Base-by-base conservation (phyloP, 2,888 invertebrate genomes). In the Eledona agricola region DNA sequence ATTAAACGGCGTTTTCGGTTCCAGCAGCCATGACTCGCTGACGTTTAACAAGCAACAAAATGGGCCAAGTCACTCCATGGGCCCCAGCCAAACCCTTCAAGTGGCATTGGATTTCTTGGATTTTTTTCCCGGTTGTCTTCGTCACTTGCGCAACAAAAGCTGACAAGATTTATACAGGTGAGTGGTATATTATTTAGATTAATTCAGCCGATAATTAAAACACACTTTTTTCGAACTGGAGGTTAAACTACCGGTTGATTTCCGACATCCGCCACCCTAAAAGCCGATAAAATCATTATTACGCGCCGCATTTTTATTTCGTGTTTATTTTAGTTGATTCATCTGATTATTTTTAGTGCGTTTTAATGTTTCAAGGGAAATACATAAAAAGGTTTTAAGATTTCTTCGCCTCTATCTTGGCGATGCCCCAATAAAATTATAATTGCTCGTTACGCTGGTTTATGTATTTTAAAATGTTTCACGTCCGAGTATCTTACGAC, bases 391-490 rank as follows among this genome's bases (percentile, higher is more conserved):
- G 12, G 25, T 26, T 38, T 25, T 43, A 25, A 20, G 28, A 34
- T 34, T 42, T 23, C 22, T 31, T 23, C 31, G 37, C 37, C 15
- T n/a, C 20, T 45, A n/a, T 12, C 23, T 31, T 26, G 31, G 11
- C 29, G 10, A 40, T 43, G 43, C 43, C 26, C 28, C 25, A 51
- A 51, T 43, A 43, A 42, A 51, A 51, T 43, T 43, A 20, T 43
- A 34, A 51, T 51, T 51, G 51, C 15, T 25, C 12, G 38, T 35
- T 43, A 51, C 43, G 42, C 42, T 19, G 25, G 34, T 51, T 51
- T 51, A 51, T 51, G 42, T 43, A 51, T 51, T 51, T 51, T 51
- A 43, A 51, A 51, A 51, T 51, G 51, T 34, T 40, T 26, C 35
- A 46, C 35, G 38, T 46, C 34, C 46, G 32, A 46, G 16, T 17